phyloP scores from a whole-genome alignment of 2,113 vertebrate species.

The Gallinago jamesoni region DNA sequence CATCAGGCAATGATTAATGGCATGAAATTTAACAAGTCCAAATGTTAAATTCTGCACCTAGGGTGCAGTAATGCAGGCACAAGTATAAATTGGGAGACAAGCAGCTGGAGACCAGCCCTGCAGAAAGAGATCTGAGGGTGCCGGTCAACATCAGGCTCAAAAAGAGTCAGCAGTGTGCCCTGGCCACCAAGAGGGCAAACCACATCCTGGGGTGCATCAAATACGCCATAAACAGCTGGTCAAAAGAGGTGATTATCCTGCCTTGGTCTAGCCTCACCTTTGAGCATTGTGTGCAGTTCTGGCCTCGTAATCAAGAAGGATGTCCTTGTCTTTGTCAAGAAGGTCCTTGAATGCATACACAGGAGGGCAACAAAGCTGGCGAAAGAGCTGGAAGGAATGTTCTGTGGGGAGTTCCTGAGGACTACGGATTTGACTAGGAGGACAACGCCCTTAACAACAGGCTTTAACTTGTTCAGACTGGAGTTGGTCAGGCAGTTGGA shows the following conservation, averaged over 20 bases:
- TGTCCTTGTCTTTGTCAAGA: no score
- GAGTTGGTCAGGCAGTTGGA: neutral
- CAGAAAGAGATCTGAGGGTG: neutral
- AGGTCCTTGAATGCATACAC: neutral
- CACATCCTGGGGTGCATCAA: neutral
- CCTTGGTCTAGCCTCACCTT: fast-evolving
- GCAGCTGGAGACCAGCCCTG: neutral
- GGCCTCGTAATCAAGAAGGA: neutral
- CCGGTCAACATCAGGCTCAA: neutral
- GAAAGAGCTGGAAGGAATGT: neutral
- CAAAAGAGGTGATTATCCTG: neutral
- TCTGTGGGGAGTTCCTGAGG: fast-evolving
- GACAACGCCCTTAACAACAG: neutral
- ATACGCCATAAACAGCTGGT: neutral
- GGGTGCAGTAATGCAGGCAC: fast-evolving
- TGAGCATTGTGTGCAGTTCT: neutral
- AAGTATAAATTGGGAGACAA: neutral
- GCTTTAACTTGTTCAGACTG: neutral
- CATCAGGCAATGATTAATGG: fast-evolving
- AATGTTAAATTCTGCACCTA: neutral
- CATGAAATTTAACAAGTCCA: neutral
- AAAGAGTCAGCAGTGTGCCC: neutral
- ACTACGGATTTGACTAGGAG: neutral
- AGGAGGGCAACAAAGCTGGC: neutral
- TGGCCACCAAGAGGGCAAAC: neutral